A percentile compares a stretch with the other conserved stretches of the same genome.
Evolutionary conservation across 2,888 invertebrate species (phyloP).

Genomic region (Tetragonula carbonaria): DNA sequence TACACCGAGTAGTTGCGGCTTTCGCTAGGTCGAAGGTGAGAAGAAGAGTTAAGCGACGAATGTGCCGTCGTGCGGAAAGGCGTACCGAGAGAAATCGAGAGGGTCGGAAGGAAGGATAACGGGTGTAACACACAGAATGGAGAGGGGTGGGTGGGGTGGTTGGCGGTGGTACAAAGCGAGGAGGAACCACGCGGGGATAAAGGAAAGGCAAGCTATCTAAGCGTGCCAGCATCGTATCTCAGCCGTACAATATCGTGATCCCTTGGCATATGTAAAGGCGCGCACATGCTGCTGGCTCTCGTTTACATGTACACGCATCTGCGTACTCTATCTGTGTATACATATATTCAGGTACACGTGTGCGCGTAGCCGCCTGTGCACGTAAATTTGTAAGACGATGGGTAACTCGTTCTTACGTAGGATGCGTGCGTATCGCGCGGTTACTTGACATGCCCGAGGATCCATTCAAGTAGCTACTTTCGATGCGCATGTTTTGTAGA

Average conservation of each 20-base stretch:
- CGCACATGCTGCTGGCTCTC: slow-evolving; percentile 57
- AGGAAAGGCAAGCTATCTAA: slow-evolving; percentile 54
- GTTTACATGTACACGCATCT: slow-evolving; percentile 41
- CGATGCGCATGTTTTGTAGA: background rate
- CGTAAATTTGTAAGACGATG: slow-evolving; percentile 23
- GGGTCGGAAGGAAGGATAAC: slow-evolving; percentile 15
- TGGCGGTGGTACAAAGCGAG: background rate
- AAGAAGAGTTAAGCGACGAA: slow-evolving; percentile 23
- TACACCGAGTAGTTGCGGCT: background rate
- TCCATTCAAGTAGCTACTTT: background rate
- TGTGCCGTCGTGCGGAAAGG: slow-evolving; percentile 4
- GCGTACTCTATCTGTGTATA: background rate
- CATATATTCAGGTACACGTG: slow-evolving; percentile 15
- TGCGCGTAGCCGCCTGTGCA: background rate
- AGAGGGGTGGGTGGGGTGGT: background rate
- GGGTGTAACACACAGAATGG: background rate
- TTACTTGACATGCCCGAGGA: background rate
- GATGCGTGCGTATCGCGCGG: background rate
- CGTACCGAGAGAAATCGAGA: slow-evolving; percentile 23
- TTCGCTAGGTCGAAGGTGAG: slow-evolving; percentile 24
- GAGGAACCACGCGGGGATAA: slow-evolving; percentile 39
- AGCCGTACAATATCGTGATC: slow-evolving; percentile 75
- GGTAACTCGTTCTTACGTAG: background rate
- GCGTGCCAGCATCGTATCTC: slow-evolving; percentile 68
- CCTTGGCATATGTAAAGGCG: slow-evolving; percentile 73